These are phyloP conservation scores for Montipora capricornis DNA, from an alignment of 64 coral and sea anemone species.

Conservation along the genomic window DNA sequence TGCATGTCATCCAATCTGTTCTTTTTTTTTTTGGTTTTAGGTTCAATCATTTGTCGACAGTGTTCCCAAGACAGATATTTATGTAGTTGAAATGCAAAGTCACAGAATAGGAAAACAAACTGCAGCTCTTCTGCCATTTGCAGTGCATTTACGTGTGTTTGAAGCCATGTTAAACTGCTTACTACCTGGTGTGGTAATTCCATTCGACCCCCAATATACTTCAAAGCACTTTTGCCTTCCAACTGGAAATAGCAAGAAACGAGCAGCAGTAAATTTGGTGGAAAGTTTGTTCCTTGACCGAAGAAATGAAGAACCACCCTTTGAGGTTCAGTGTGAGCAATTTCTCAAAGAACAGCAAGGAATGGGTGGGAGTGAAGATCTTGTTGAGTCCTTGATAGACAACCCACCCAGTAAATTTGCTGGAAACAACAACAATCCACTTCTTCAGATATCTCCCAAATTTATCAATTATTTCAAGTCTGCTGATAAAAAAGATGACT, in stretches of 20 bases:
- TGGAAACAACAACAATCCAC: conserved; percentile 54
- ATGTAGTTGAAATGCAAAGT: conserved; percentile 96
- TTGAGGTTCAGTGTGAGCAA: conserved; percentile 82
- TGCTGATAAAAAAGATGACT: conserved; percentile 91
- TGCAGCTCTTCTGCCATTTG: conserved; percentile 88
- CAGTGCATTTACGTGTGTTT: conserved; percentile 88
- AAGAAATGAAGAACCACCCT: conserved; percentile 70
- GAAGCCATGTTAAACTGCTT: conserved; percentile 94
- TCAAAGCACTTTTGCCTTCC: conserved; percentile 89
- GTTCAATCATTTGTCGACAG: conserved; percentile 83
- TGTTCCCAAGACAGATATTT: conserved; percentile 81
- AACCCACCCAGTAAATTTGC: background rate
- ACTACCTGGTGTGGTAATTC: conserved; percentile 68
- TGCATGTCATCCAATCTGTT: background rate
- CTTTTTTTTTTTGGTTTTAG: conserved; percentile 16
- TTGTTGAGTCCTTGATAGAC: conserved; percentile 67
- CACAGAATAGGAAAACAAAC: conserved; percentile 91
- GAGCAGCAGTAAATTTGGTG: conserved; percentile 86
- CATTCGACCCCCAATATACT: conserved; percentile 81
- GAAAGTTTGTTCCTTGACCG: conserved; percentile 86
- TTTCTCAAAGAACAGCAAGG: conserved; percentile 89
- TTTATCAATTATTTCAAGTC: conserved; percentile 89
- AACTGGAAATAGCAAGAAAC: conserved; percentile 72
- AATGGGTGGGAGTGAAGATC: conserved; percentile 83
- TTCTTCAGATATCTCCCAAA: conserved; percentile 73